Base-by-base conservation (phyloP, 1,140 invertebrate genomes). In the Lasioglossum baleicum region DNA sequence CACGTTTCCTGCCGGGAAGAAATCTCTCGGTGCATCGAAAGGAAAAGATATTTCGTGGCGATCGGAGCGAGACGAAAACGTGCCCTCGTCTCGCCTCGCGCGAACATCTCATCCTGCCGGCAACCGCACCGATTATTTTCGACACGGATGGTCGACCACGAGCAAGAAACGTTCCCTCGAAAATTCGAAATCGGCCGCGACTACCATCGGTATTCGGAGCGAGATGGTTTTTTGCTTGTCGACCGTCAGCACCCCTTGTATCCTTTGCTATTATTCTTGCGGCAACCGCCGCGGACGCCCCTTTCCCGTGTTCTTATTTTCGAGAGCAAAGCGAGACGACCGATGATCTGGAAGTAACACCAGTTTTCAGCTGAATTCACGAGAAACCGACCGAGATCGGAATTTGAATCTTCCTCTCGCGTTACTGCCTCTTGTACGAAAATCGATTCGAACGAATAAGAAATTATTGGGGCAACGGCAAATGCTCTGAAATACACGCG, bases 121-220 rank as follows among this genome's bases (percentile, higher is more conserved):
- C 76, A 77, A 87, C 83, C 83, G 61, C 81, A 75, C 61, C 58
- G 70, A 83, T 85, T 83, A 85, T 87, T 86, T 72, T 70, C 64
- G 56, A 81, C 66, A 80, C 51, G 71, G 44, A 63, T 22, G 73
- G 22, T 51, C 58, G 26, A 48, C 20, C 51, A 26, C 42, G 40
- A 35, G 48, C 61, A 82, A 76, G 40, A 65, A 10, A 22, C 61
- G 73, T 64, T 71, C 63, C 79, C 22, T 68, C 7, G 60, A 48
- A 40, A 81, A 83, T 70, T 84, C 69, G 73, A 72, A 79, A 82
- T 73, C 75, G 66, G n/a, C 11, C 22, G 69, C 22, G 69, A 68
- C 74, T 22, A 42, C n/a, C 42, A 17, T 53, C 17, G n/a, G 26
- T 31, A 20, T 72, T 61, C 69, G 51, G 64, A 42, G 71, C 44